Base-by-base conservation (phyloP, 1,140 invertebrate species). In the Panagrolaimus sp. region DNA sequence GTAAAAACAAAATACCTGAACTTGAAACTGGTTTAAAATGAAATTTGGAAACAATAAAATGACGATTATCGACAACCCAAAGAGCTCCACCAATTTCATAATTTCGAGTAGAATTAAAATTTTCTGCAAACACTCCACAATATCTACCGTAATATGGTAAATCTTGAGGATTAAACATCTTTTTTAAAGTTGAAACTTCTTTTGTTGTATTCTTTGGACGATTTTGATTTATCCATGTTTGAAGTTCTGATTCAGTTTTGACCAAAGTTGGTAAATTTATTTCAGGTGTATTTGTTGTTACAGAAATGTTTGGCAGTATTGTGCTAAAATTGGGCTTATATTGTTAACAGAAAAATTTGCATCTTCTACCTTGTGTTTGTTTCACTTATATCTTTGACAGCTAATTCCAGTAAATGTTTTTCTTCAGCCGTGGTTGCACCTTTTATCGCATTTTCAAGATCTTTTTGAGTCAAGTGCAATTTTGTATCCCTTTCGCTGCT, bases 211-310 rank as follows among this genome's bases (percentile, higher is more conserved):
- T 64, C 12, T 66, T 44, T 9, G 79, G 79, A 48, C 79, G 70
- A 44, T 81, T 81, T 58, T 83, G 79, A 58, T 80, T 72, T 43
- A 81, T 81, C 79, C 79, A 81, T 55, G 83, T 79, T 48, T 81
- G 73, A 17, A 83, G 72, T 71, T 69, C 73, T 68, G 67, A 76
- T 65, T 66, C 77, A 67, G 70, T 69, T 65, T 64, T 66, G 43
- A 62, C 67, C 47, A 72, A 24, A 38, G 58, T 73, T 46, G 74
- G 63, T 24, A 55, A 71, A 70, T 66, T 45, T 7, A 9, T 55
- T 69, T 46, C 43, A 43, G 38, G 8, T 24, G 26, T 67, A 72
- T 17, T 17, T 15, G 21, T 38, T 10, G 10, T 38, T 24, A 48
- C 5, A 1, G 52, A 8, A 2, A 21, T 70, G 10, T 26, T 17